These are phyloP conservation scores for Crioceris asparagi DNA, from an alignment of 2,888 invertebrate species.

Conservation along the genomic window DNA sequence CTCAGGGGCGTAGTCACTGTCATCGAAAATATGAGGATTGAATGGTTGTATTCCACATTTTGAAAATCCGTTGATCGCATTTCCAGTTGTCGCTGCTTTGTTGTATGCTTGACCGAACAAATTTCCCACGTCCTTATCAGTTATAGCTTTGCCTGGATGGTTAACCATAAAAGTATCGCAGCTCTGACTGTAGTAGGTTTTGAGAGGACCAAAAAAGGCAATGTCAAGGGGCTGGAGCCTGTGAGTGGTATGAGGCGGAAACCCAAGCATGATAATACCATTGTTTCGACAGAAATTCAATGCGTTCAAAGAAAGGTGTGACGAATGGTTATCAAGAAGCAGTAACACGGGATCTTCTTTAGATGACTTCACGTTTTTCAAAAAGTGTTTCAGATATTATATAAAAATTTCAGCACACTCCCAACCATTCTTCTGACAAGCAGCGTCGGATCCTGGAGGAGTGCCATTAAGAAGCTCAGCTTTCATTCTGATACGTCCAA, in stretches of 20 bases:
- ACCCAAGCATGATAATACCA: background rate
- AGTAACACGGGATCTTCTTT: background rate
- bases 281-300: background rate
- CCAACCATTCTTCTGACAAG: background rate
- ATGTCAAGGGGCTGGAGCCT: constrained; percentile 11
- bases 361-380: background rate
- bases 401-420: background rate
- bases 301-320: background rate
- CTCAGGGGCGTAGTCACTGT: too few relatives aligned
- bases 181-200: too few relatives aligned
- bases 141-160: too few relatives aligned
- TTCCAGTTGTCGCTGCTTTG: too few relatives aligned
- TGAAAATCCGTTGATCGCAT: too few relatives aligned
- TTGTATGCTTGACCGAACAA: too few relatives aligned
- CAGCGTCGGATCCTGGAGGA: background rate
- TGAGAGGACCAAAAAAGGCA: too few relatives aligned
- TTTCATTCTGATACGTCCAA: background rate
- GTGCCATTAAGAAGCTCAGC: background rate
- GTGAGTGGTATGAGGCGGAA: constrained; percentile 12
- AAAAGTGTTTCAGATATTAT: background rate
- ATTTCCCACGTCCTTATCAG: too few relatives aligned
- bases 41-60: too few relatives aligned
- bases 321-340: background rate
- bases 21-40: too few relatives aligned
- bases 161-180: too few relatives aligned